Evolutionary conservation across 2,888 invertebrate species (phyloP), one percentile per base, ranked within the genome.

Genomic region (Cryptocheilus praepositus): DNA sequence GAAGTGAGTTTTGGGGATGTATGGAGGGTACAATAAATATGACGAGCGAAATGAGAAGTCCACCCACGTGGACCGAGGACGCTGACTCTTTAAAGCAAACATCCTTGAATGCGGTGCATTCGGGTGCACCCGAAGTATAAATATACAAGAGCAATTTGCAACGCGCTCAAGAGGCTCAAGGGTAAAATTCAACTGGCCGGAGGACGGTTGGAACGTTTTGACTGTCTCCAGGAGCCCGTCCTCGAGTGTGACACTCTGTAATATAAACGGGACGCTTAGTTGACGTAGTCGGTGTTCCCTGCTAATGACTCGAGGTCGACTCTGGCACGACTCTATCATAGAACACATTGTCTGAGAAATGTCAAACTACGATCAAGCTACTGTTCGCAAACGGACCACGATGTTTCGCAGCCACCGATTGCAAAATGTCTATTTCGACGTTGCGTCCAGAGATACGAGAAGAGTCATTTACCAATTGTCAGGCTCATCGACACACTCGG

Each of bases 381-480:
- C 36, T 43, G 45, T 13, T 45, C 16, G 56, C 53, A 58, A 59
- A 25, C 62, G 22, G 21, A 7, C 52, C 22, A 19, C 51, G 68
- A 45, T 51, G 67, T 71, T 62, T 58, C 56, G 58, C 63, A 63
- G 64, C 64, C 57, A 61, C n/a, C 45, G 28, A 46, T 70, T 36
- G 36, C 36, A 61, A 67, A 77, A 70, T 68, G 65, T 67, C 66
- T 64, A 61, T 68, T 75, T 64, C 62, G 65, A 67, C 54, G 45
- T 62, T 55, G 61, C 46, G 54, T 25, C n/a, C 44, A 66, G 73
- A 67, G 76, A 64, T 71, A 69, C 70, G 43, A 75, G 78, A 78
- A 7, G 77, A 71, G 77, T 67, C 69, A 79, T 79, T 79, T 79
- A 76, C 61, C 79, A 79, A 78, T 78, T 78, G 77, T 25, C 63